phyloP scores from a whole-genome alignment of 1,140 invertebrate species.

The Drosophila tristis region DNA sequence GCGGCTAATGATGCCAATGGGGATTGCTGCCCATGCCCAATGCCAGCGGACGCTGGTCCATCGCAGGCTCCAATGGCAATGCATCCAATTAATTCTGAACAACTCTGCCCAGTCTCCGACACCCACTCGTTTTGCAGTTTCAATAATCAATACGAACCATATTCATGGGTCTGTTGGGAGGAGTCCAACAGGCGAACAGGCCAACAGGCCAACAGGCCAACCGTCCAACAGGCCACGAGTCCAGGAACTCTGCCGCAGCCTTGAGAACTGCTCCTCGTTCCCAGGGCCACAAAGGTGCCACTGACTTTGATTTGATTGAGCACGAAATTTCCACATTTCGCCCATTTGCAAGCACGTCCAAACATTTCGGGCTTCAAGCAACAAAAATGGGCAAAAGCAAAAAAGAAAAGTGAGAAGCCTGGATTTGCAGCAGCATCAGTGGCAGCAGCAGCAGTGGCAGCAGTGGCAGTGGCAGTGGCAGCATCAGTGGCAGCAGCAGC shows the following conservation, averaged over 20 bases:
- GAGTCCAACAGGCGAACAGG: too few species aligned
- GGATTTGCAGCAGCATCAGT: too few species aligned
- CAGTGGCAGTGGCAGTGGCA: too few species aligned
- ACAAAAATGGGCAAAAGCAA: too few species aligned
- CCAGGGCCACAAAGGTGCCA: conserved; percentile 1
- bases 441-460: too few species aligned
- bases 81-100: conserved; percentile 68
- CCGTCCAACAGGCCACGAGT: too few species aligned
- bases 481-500: too few species aligned
- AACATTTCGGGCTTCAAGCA: conserved; percentile 9
- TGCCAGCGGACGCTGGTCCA: not conserved
- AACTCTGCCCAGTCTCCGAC: not conserved
- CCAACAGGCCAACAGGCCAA: too few species aligned
- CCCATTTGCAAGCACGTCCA: conserved; percentile 34
- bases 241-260: too few species aligned
- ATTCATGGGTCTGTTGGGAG: too few species aligned
- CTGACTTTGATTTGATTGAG: conserved; percentile 52
- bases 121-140: not conserved
- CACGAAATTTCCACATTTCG: conserved; percentile 19
- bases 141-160: conserved; percentile 30
- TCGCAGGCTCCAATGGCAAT: conserved; percentile 29
- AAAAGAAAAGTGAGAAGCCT: too few species aligned
- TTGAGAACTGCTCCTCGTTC: too few species aligned
- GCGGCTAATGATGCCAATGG: conserved; percentile 66
- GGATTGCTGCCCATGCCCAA: conserved; percentile 33